A percentile compares a stretch with the other conserved stretches of the same genome.
Evolutionary conservation across 2,888 invertebrate genomes (phyloP).

Genomic region (Megastigmus dorsalis): DNA sequence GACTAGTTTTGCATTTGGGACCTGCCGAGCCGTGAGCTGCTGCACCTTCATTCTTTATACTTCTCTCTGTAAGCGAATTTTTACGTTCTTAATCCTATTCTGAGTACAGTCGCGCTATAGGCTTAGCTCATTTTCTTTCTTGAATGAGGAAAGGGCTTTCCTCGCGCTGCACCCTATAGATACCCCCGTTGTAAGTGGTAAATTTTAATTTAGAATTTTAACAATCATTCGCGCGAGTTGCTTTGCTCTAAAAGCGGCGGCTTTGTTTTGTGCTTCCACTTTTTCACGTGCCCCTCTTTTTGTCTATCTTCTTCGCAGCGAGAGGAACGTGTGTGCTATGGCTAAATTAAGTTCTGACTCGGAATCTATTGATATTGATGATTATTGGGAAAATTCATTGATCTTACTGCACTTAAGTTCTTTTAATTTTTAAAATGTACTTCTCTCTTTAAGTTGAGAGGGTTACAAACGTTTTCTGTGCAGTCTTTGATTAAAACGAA

Average conservation of each 20-base stretch:
- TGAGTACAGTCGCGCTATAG: neutral
- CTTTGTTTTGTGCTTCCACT: neutral
- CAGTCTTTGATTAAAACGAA: too few species aligned
- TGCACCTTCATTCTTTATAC: neutral
- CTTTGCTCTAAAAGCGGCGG: neutral
- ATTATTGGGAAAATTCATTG: neutral
- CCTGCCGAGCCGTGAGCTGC: neutral
- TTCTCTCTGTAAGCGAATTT: neutral
- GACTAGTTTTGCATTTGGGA: conserved; percentile 14
- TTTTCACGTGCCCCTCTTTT: too few species aligned
- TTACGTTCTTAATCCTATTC: conserved; percentile 4
- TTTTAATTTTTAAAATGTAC: too few species aligned
- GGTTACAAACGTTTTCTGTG: too few species aligned
- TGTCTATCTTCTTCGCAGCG: too few species aligned
- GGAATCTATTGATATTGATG: neutral
- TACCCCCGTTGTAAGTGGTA: neutral
- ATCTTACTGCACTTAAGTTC: too few species aligned
- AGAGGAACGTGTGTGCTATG: neutral
- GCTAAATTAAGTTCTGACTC: neutral
- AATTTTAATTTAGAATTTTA: neutral
- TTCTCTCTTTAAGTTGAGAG: too few species aligned
- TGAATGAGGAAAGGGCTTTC: neutral
- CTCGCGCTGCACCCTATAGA: too few species aligned
- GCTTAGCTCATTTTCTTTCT: neutral
- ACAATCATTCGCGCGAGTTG: neutral